A percentile compares a stretch with the other conserved stretches of the same genome.
Evolutionary conservation across 2,113 vertebrate genomes (phyloP).

Genomic region (Acinonyx jubatus): DNA sequence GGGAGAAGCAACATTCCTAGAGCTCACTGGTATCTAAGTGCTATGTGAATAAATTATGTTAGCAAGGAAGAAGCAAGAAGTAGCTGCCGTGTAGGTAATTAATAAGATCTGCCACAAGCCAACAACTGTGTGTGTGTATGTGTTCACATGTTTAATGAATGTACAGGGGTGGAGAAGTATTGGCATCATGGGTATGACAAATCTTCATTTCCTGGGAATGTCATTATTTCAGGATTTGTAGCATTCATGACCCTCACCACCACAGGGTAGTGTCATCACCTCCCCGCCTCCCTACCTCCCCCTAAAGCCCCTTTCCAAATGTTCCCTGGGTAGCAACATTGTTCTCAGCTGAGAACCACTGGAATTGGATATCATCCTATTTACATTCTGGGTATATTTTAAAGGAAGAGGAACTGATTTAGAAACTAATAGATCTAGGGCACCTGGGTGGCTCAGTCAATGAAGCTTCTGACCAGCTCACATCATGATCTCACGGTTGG

Average conservation of each 20-base stretch:
- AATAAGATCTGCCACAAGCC: background rate
- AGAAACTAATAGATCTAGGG: background rate
- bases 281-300: background rate
- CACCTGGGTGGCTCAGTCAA: no score
- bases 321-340: background rate
- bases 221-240: background rate
- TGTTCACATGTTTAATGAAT: background rate
- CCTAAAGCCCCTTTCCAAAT: background rate
- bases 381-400: background rate
- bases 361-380: background rate
- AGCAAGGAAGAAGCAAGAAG: background rate
- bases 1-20: background rate
- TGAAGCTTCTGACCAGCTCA: no score
- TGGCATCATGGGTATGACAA: background rate
- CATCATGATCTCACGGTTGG: no score
- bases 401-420: background rate
- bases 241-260: background rate
- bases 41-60: background rate
- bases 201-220: background rate
- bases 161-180: background rate
- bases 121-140: background rate
- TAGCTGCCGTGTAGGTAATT: background rate
- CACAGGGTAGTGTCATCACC: no score
- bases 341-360: background rate
- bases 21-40: background rate